These are phyloP conservation scores for Drosophila tani DNA, from an alignment of 1,140 invertebrate genomes.

Conservation along the genomic window DNA sequence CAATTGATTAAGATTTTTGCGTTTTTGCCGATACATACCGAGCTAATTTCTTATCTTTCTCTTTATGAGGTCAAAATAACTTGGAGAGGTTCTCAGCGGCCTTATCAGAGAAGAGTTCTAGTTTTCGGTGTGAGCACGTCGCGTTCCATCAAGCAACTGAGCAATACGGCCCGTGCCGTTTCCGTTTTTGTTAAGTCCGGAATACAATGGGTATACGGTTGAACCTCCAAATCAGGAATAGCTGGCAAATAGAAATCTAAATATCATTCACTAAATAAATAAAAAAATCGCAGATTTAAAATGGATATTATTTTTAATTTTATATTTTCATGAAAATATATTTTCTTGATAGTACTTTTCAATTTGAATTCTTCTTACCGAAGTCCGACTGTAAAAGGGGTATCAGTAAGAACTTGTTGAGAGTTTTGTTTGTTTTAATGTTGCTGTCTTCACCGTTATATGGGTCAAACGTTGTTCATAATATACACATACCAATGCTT, in stretches of 20 bases:
- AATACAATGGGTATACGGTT: slow-evolving; percentile 22
- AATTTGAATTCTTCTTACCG: neutral
- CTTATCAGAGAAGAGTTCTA: slow-evolving; percentile 47
- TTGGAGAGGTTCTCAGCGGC: slow-evolving; percentile 5
- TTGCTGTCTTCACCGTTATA: slow-evolving; percentile 10
- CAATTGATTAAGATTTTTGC: slow-evolving; percentile 16
- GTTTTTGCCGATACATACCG: slow-evolving; percentile 38
- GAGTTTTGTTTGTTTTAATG: slow-evolving; percentile 29
- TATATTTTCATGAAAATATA: too few species aligned
- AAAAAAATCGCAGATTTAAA: too few species aligned
- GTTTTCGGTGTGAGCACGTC: slow-evolving; percentile 57
- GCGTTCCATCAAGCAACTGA: slow-evolving; percentile 63
- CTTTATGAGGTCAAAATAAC: slow-evolving; percentile 56
- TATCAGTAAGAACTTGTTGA: slow-evolving; percentile 26
- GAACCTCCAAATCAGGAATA: slow-evolving; percentile 5
- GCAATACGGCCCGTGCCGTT: slow-evolving; percentile 35
- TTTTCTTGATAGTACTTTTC: too few species aligned
- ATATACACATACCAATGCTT: neutral
- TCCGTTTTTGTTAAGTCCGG: slow-evolving; percentile 67
- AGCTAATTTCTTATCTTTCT: slow-evolving; percentile 47
- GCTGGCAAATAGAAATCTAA: neutral
- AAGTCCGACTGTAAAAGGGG: slow-evolving; percentile 6
- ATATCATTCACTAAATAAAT: neutral
- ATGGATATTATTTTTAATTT: too few species aligned
- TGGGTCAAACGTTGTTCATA: slow-evolving; percentile 24